phyloP scores from a whole-genome alignment of 2,797 vertebrate genomes.

The Ctenopoma multispine region DNA sequence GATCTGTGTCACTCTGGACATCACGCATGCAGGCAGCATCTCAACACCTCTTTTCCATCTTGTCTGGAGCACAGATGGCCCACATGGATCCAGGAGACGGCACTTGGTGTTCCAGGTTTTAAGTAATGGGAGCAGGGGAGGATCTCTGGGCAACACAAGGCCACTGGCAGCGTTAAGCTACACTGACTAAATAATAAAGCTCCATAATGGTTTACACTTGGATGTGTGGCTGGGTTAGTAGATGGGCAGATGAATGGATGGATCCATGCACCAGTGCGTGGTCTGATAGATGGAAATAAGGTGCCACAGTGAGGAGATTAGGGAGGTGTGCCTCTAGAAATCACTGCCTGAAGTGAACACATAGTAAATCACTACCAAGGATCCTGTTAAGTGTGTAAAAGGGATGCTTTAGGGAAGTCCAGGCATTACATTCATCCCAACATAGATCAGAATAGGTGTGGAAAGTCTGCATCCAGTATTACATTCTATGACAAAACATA shows the following conservation, averaged over 20 bases:
- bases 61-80: conserved; percentile 65
- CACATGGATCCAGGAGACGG: conserved; percentile 44
- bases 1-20: conserved; percentile 66
- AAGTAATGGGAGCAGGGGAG: conserved; percentile 40
- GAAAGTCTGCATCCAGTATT: background rate
- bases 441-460: background rate
- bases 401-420: background rate
- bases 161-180: conserved; percentile 44
- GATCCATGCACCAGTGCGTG: background rate
- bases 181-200: conserved; percentile 46
- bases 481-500: background rate
- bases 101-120: conserved; percentile 53
- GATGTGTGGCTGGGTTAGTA: conserved; percentile 23
- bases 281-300: conserved; percentile 27
- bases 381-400: conserved; percentile 13
- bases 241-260: conserved; percentile 16
- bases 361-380: background rate
- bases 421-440: background rate
- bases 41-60: conserved; percentile 32
- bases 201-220: conserved; percentile 49
- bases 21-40: conserved; percentile 60
- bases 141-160: conserved; percentile 38
- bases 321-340: conserved; percentile 21
- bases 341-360: conserved; percentile 5
- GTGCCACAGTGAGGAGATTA: conserved; percentile 8